phyloP scores from a whole-genome alignment of 1,140 invertebrate genomes.

The Aphidius ervi region DNA sequence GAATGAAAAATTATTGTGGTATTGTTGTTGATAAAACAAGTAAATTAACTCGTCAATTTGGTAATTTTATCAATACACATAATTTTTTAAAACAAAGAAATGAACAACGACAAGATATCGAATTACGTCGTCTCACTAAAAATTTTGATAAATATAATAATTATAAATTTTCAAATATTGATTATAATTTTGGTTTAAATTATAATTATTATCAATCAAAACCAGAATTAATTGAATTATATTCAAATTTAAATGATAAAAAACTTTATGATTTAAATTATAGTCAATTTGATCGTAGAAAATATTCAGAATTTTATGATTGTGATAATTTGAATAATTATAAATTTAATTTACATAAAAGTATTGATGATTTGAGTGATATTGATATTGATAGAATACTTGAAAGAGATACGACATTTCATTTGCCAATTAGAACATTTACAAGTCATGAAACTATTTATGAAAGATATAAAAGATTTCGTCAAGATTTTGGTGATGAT shows the following conservation, averaged over 20 bases:
- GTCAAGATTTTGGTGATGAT: slow-evolving; percentile 22
- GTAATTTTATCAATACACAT: slow-evolving; percentile 23
- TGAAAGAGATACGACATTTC: slow-evolving; percentile 29
- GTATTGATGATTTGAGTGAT: slow-evolving; percentile 44
- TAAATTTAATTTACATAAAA: slow-evolving; percentile 20
- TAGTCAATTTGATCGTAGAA: too few species aligned
- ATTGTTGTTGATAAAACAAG: slow-evolving; percentile 45
- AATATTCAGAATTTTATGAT: too few species aligned
- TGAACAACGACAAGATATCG: not conserved
- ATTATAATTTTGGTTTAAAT: too few species aligned
- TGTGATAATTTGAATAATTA: not conserved
- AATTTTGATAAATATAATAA: too few species aligned
- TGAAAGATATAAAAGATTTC: slow-evolving; percentile 17
- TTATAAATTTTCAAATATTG: too few species aligned
- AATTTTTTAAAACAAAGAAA: slow-evolving; percentile 9
- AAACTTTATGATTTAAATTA: too few species aligned
- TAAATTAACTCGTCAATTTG: slow-evolving; percentile 37
- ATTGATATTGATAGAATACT: slow-evolving; percentile 41
- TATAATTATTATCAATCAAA: too few species aligned
- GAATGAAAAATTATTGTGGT: slow-evolving; percentile 39
- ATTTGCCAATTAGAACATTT: slow-evolving; percentile 19
- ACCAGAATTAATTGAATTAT: too few species aligned
- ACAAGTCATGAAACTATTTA: slow-evolving; percentile 15
- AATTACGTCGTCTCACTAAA: too few species aligned
- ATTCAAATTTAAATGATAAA: too few species aligned